Conservation (phyloP, 2,888 invertebrate genomes). For the Cryptophagus acutangulus region DNA sequence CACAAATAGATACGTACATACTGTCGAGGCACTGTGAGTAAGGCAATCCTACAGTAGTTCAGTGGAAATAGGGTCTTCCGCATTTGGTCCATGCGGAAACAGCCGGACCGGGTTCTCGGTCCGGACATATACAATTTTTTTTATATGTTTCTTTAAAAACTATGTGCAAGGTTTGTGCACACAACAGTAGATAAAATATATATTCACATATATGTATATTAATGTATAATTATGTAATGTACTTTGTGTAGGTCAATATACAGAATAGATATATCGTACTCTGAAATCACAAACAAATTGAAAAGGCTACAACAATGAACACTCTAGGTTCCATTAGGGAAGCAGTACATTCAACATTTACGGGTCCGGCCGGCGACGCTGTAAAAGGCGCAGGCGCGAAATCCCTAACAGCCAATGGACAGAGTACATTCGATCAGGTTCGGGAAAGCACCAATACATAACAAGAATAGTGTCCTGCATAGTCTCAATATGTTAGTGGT, state of each 20-base stretch:
- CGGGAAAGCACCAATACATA: conserved; percentile 46
- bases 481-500: conserved; percentile 44
- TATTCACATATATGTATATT: too few species aligned
- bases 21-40: conserved; percentile 74
- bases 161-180: conserved; percentile 51
- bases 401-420: conserved; percentile 44
- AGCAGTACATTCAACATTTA: conserved; percentile 47
- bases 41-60: conserved; percentile 75
- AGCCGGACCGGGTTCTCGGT: conserved; percentile 8
- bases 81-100: conserved; percentile 26
- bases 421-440: conserved; percentile 46
- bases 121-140: conserved; percentile 35
- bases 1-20: conserved; percentile 48
- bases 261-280: conserved; percentile 47
- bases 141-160: conserved; percentile 43
- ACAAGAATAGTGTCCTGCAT: conserved; percentile 42
- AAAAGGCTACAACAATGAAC: conserved; percentile 51
- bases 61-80: conserved; percentile 54
- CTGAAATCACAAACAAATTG: conserved; percentile 48
- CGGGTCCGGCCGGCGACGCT: conserved; percentile 15
- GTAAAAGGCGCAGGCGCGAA: conserved; percentile 22
- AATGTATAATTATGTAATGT: conserved; percentile 45
- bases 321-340: conserved; percentile 50
- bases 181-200: conserved; percentile 51
- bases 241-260: conserved; percentile 46